Conservation (phyloP, 1,140 invertebrate genomes). For the Sycophila sp. region DNA sequence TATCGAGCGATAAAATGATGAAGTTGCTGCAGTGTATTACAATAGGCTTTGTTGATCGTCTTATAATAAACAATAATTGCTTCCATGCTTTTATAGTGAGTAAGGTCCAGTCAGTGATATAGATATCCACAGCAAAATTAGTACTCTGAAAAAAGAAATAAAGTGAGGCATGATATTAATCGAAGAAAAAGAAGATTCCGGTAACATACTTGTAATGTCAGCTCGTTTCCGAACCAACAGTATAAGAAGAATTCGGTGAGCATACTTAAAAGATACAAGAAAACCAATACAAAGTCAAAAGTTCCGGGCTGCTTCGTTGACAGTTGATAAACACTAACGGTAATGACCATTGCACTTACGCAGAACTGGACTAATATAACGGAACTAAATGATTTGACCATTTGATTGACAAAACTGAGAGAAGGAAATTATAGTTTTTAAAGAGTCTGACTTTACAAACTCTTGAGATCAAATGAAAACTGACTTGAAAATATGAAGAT, state of each 20-base stretch:
- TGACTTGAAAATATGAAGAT: background rate
- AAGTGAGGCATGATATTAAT: background rate
- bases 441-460: too few species aligned
- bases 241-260: background rate
- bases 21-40: background rate
- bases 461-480: too few species aligned
- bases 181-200: too few species aligned
- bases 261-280: background rate
- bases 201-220: background rate
- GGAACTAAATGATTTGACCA: background rate
- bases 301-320: background rate
- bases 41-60: background rate
- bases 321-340: background rate
- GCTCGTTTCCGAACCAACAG: slow-evolving; percentile 3
- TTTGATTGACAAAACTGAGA: background rate
- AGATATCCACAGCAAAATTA: background rate
- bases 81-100: background rate
- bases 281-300: background rate
- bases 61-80: background rate
- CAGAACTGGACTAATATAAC: background rate
- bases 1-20: background rate
- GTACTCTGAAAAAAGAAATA: background rate
- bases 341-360: background rate
- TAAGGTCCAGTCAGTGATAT: background rate
- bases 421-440: too few species aligned